Evolutionary conservation across 2,113 vertebrate species (phyloP).

Genomic region (Dicrurus megarhynchus): DNA sequence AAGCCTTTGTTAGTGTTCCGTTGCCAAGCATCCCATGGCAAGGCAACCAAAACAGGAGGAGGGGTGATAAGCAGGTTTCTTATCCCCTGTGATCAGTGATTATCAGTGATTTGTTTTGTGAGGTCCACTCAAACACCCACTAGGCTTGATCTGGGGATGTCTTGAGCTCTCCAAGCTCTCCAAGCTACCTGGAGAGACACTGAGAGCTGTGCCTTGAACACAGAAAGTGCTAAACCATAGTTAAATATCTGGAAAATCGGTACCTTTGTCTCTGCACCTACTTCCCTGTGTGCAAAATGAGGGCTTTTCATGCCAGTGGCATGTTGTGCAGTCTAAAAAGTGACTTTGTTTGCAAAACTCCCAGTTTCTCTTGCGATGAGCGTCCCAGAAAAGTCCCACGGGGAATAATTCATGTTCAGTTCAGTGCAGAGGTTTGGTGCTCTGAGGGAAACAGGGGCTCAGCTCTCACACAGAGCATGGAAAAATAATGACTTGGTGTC

Average conservation of each 20-base stretch:
- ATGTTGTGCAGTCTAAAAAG: background rate
- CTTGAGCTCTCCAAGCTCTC: background rate
- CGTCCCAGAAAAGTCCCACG: conserved; percentile 2
- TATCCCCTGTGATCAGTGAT: background rate
- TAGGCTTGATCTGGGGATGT: background rate
- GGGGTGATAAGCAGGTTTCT: background rate
- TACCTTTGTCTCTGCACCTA: background rate
- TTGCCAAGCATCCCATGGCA: background rate
- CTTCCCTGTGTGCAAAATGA: background rate
- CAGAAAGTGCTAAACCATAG: background rate
- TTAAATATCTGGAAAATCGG: background rate
- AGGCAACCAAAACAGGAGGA: background rate
- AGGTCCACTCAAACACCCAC: background rate
- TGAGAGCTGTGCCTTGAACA: background rate
- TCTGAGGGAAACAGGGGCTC: background rate
- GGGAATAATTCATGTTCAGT: background rate
- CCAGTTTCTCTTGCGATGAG: background rate
- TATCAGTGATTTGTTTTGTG: background rate
- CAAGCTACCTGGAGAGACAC: background rate
- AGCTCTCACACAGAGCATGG: background rate
- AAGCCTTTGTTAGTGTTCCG: background rate
- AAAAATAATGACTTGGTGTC: background rate
- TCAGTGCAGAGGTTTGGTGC: background rate
- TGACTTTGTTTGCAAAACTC: background rate
- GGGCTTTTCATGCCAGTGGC: background rate